Evolutionary conservation across 2,888 invertebrate genomes (phyloP).

Genomic region (Andrena trimmerana): DNA sequence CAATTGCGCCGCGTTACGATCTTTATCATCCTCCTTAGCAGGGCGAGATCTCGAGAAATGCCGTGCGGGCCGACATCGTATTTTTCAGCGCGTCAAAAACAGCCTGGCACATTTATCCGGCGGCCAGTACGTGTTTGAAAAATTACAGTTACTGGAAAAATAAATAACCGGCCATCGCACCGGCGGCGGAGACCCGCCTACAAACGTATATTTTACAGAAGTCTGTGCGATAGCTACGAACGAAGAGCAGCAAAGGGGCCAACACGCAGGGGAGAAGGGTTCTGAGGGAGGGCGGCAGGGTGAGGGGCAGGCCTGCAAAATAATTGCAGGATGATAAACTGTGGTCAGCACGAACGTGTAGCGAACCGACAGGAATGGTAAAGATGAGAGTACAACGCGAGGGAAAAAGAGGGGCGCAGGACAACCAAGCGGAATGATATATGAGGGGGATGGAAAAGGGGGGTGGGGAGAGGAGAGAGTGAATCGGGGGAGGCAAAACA

Average conservation of each 20-base stretch:
- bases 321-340: slow-evolving; percentile 80
- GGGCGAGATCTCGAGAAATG: slow-evolving; percentile 71
- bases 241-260: slow-evolving; percentile 49
- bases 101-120: slow-evolving; percentile 82
- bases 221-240: slow-evolving; percentile 53
- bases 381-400: slow-evolving; percentile 53
- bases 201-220: slow-evolving; percentile 78
- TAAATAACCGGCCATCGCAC: slow-evolving; percentile 78
- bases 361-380: slow-evolving; percentile 53
- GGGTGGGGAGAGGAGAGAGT: slow-evolving; percentile 24
- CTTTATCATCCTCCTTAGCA: slow-evolving; percentile 68
- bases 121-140: slow-evolving; percentile 78
- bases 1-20: slow-evolving; percentile 73
- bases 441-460: slow-evolving; percentile 31
- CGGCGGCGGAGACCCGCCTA: slow-evolving; percentile 72
- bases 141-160: slow-evolving; percentile 82
- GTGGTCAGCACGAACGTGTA: slow-evolving; percentile 68
- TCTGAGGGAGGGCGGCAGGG: slow-evolving; percentile 9
- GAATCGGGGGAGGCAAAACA: slow-evolving; percentile 47
- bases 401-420: slow-evolving; percentile 40
- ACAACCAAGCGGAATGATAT: slow-evolving; percentile 45
- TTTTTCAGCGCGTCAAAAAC: slow-evolving; percentile 82
- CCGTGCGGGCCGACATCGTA: slow-evolving; percentile 73
- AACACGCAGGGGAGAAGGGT: slow-evolving; percentile 42
- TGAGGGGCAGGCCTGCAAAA: slow-evolving; percentile 66